Evolutionary conservation across 2,888 invertebrate genomes (phyloP).

Genomic region (Hymenopus coronatus): DNA sequence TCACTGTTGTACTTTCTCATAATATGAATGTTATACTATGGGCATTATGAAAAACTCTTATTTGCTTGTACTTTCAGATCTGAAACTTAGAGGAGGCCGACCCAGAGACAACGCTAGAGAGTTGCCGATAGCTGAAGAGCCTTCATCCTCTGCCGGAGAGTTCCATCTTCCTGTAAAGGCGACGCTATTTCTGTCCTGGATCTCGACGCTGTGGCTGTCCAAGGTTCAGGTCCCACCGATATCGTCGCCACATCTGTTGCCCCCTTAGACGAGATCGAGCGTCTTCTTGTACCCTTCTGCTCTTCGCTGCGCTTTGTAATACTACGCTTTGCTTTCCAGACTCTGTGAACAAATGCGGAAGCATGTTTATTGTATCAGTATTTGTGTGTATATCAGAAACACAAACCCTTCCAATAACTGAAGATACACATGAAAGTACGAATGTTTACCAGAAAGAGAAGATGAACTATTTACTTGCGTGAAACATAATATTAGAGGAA

Average conservation of each 20-base stretch:
- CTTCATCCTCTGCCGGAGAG: conserved; percentile 18
- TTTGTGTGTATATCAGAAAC: not conserved
- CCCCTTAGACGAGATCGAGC: not conserved
- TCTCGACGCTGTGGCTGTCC: not conserved
- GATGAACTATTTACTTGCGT: not conserved
- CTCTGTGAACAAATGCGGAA: not conserved
- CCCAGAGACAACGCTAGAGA: conserved; percentile 23
- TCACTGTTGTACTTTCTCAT: too few species aligned
- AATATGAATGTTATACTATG: too few species aligned
- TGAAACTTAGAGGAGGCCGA: conserved; percentile 23
- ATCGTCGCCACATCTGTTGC: not conserved
- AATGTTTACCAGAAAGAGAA: not conserved
- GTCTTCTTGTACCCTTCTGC: not conserved
- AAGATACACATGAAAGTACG: not conserved
- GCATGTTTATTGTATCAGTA: not conserved
- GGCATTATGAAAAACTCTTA: not conserved
- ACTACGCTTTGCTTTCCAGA: not conserved
- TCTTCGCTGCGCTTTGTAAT: not conserved
- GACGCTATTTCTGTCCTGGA: not conserved
- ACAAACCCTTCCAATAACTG: not conserved
- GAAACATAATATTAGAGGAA: not conserved
- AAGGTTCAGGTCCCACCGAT: conserved; percentile 14
- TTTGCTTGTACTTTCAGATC: conserved; percentile 21
- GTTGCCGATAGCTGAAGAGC: conserved; percentile 23
- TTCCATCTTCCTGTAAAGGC: not conserved